Conservation (phyloP, 2,113 vertebrate genomes). For the Nannobrachium achirus region DNA sequence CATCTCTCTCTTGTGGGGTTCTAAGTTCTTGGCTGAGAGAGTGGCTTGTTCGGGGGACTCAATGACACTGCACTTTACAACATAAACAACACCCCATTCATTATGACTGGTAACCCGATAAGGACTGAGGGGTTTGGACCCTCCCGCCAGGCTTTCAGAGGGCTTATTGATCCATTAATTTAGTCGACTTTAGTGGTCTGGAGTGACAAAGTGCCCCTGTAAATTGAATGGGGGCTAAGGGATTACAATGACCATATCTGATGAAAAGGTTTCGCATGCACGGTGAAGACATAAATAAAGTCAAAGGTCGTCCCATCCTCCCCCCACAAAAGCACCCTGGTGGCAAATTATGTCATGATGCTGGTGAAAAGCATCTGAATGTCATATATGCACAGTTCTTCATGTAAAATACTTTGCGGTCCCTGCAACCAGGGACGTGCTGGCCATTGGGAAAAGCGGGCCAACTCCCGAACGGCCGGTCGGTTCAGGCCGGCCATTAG, state of each 20-base stretch:
- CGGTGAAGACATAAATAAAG: slow-evolving; percentile 72
- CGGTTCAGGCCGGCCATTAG: too few relatives aligned
- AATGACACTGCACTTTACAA: slow-evolving; percentile 79
- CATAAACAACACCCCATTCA: slow-evolving; percentile 87
- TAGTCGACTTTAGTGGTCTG: slow-evolving; percentile 76
- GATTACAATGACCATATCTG: slow-evolving; percentile 70
- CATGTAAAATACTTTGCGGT: too few relatives aligned
- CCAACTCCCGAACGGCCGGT: too few relatives aligned
- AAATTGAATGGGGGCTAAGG: slow-evolving; percentile 74
- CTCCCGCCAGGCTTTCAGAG: slow-evolving; percentile 74
- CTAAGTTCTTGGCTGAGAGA: slow-evolving; percentile 64
- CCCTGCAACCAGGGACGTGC: too few relatives aligned
- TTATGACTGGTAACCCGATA: slow-evolving; percentile 82
- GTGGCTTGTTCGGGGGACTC: slow-evolving; percentile 73
- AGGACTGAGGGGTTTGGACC: slow-evolving; percentile 64
- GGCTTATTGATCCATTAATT: slow-evolving; percentile 83
- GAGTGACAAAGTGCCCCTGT: slow-evolving; percentile 75
- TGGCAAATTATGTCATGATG: slow-evolving; percentile 36
- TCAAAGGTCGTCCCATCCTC: slow-evolving; percentile 67
- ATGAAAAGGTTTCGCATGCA: slow-evolving; percentile 67
- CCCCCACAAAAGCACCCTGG: slow-evolving; percentile 46
- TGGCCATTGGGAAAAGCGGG: too few relatives aligned
- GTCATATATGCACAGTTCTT: slow-evolving; percentile 26
- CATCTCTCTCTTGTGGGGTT: slow-evolving; percentile 53
- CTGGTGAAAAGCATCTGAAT: slow-evolving; percentile 5